These are phyloP conservation scores for Oceanites oceanicus DNA, from an alignment of 2,113 vertebrate genomes.

Conservation along the genomic window DNA sequence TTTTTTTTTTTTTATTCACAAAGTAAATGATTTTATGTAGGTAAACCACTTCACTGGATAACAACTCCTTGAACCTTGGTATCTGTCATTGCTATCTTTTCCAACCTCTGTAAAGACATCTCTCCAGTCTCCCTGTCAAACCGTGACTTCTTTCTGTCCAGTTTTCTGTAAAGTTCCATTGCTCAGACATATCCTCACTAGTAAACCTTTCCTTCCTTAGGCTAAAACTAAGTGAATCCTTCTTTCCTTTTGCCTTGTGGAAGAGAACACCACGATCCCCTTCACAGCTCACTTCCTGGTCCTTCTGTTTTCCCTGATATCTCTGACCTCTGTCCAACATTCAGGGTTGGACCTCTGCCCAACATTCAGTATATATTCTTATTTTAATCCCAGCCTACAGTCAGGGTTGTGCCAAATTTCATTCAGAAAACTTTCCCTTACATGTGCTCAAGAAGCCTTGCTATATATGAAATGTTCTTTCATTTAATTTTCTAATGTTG, in stretches of 20 bases:
- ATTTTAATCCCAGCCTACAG: not conserved
- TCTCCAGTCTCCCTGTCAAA: not conserved
- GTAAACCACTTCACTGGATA: not conserved
- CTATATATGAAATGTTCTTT: not conserved
- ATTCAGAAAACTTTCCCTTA: not conserved
- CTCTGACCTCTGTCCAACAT: not conserved
- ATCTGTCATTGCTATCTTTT: not conserved
- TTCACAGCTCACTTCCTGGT: not conserved
- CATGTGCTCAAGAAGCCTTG: accelerated
- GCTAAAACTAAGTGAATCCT: not conserved
- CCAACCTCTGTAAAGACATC: not conserved
- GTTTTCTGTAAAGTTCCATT: not conserved
- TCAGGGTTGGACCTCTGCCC: not conserved
- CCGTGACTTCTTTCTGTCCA: not conserved
- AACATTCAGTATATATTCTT: not conserved
- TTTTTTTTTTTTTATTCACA: not conserved
- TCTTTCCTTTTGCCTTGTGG: not conserved
- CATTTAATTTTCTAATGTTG: not conserved
- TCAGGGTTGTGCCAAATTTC: not conserved
- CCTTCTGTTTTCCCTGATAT: not conserved
- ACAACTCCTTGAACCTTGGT: not conserved
- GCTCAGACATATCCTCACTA: not conserved
- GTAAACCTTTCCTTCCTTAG: not conserved
- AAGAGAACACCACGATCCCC: not conserved
- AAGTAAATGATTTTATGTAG: not conserved